Evolutionary conservation across 2,797 vertebrate species (phyloP), one percentile per base, ranked within the genome.

Genomic region (Cynodonichthys magdalenae): DNA sequence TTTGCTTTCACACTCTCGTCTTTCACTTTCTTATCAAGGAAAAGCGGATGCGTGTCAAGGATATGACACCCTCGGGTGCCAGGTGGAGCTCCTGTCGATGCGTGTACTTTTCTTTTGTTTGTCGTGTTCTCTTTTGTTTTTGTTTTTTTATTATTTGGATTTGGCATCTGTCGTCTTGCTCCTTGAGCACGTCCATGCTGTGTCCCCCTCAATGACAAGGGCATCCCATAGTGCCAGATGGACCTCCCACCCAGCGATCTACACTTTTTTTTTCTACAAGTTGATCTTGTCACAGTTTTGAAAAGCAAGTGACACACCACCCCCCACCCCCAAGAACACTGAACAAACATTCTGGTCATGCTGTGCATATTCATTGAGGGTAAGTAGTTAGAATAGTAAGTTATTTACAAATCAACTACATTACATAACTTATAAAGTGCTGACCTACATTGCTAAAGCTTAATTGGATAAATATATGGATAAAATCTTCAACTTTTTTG

Each of bases 181-280:
- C 74, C 71, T 62, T 77, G 82, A 72, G 75, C 59, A 59, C 54
- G 85, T 90, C 88, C 77, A 83, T 82, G 83, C 87, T 84, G 87
- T 65, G 70, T 79, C 82, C 74, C 77, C 65, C 74, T 77, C 75
- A 84, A 80, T 88, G 90, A 89, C 86, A 92, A 93, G 86, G 89
- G 87, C 87, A 77, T 80, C 87, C 89, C 75, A 79, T 79, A 45
- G 79, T 28, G 86, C 91, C 92, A 94, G 91, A 93, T 93, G 92
- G 92, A 87, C 86, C 87, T 80, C 85, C 85, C 73, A 79, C 83
- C 69, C 62, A 45, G 79, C 61, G 60, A 75, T 82, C 76, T 72
- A 83, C 77, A 55, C 67, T 62, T 61, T 39, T 39, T 39, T 14
- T 39, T 41, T 57, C 73, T 83, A 84, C 87, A 89, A 87, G 89